Percentiles rank a stretch among this genome's conserved stretches.
phyloP scores from a whole-genome alignment of 2,797 vertebrate genomes.

The Myripristis murdjan region DNA sequence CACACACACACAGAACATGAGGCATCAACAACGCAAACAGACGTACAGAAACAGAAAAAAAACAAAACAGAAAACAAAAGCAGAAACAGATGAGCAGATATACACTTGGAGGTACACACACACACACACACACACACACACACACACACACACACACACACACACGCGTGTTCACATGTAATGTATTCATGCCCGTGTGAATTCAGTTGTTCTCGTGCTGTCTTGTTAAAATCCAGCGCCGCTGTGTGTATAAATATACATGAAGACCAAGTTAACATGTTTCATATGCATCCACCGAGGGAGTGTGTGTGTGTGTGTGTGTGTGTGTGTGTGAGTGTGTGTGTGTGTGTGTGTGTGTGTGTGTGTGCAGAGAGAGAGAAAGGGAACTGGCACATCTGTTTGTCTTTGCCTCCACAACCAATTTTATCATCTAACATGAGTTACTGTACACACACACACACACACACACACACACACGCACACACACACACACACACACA shows the following conservation, averaged over 20 bases:
- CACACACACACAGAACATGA: too few species aligned
- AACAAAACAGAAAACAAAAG: too few species aligned
- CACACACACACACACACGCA: constrained; percentile 4
- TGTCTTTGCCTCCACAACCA: not conserved
- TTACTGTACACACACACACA: constrained; percentile 5
- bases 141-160: not conserved
- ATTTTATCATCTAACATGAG: too few species aligned
- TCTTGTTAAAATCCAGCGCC: not conserved
- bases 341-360: constrained; percentile 7
- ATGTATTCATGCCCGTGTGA: too few species aligned
- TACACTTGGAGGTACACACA: constrained; percentile 1
- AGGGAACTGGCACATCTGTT: not conserved
- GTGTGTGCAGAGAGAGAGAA: constrained; percentile 1
- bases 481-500: constrained; percentile 9
- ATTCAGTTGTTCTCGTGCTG: too few species aligned
- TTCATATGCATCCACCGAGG: constrained; percentile 48
- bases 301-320: constrained; percentile 12
- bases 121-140: not conserved
- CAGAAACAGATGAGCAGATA: too few species aligned
- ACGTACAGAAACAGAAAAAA: too few species aligned
- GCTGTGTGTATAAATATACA: constrained; percentile 25
- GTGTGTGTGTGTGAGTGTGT: constrained; percentile 11
- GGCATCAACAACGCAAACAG: too few species aligned
- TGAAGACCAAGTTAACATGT: constrained; percentile 15
- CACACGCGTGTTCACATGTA: not conserved